Evolutionary conservation across 1,140 invertebrate genomes (phyloP).

Genomic region (Eurosta solidaginis): DNA sequence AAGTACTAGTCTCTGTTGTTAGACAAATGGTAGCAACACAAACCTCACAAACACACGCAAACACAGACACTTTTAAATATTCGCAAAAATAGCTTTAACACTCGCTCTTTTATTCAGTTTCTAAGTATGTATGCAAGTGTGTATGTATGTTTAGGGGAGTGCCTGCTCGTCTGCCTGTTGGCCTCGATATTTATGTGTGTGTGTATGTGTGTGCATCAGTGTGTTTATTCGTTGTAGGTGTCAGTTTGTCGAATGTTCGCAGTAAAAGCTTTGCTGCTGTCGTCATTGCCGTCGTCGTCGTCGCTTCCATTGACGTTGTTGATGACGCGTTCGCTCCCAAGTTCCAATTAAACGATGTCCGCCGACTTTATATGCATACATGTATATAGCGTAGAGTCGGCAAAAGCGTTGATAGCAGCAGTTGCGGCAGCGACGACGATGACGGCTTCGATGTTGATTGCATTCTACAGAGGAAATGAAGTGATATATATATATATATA

Average conservation of each 20-base stretch:
- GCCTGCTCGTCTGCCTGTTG: neutral
- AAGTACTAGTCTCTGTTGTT: neutral
- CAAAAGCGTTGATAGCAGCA: too few relatives aligned
- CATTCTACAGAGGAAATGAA: constrained; percentile 15
- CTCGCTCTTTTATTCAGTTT: neutral
- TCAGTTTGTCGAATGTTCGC: constrained; percentile 2
- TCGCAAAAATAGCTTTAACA: neutral
- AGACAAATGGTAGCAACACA: neutral
- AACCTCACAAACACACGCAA: neutral
- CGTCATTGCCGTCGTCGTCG: neutral
- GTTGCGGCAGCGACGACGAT: neutral
- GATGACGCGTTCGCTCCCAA: neutral
- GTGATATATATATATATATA: too few relatives aligned
- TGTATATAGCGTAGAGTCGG: too few relatives aligned
- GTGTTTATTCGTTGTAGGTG: neutral
- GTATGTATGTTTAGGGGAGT: neutral
- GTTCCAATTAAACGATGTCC: neutral
- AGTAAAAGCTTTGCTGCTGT: neutral
- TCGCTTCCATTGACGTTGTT: neutral
- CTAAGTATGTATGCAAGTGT: neutral
- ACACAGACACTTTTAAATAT: neutral
- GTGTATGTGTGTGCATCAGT: neutral
- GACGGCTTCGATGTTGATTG: neutral
- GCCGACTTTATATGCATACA: too few relatives aligned
- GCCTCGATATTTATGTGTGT: too few relatives aligned